These are phyloP conservation scores for Cacajao melanocephalus DNA, from an alignment of 2,797 vertebrate genomes.

Conservation along the genomic window DNA sequence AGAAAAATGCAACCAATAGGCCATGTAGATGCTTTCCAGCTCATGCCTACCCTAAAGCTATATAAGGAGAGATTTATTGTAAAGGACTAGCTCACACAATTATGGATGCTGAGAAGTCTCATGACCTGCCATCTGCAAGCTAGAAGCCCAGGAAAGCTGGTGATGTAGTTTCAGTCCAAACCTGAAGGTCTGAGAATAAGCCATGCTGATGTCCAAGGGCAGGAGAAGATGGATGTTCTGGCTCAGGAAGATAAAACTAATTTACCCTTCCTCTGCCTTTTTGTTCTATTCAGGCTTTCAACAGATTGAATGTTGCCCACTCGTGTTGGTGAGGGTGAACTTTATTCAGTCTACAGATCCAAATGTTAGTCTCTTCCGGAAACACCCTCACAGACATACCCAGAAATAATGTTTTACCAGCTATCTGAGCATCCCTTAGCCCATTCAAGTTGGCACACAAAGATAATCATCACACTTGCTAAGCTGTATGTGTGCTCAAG, in stretches of 20 bases:
- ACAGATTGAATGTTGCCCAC: neutral
- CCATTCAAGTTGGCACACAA: neutral
- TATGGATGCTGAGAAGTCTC: neutral
- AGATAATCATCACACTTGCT: neutral
- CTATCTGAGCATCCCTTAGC: neutral
- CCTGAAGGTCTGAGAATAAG: neutral
- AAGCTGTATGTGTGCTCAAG: neutral
- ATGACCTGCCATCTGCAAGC: neutral
- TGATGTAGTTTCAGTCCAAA: neutral
- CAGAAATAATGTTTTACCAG: neutral
- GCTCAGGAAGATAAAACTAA: neutral
- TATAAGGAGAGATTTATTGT: neutral
- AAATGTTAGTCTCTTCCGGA: neutral
- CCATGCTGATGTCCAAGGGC: too few species aligned
- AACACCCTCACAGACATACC: neutral
- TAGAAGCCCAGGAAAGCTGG: neutral
- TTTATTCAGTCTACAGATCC: neutral
- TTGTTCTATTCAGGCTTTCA: neutral
- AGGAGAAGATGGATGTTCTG: neutral
- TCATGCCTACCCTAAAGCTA: too few species aligned
- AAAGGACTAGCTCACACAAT: neutral
- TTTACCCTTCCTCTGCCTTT: neutral
- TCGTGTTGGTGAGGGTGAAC: neutral
- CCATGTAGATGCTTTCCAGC: neutral
- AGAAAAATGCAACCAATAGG: neutral